These are phyloP conservation scores for Drosophila anceps DNA, from an alignment of 2,888 invertebrate genomes.

Conservation along the genomic window DNA sequence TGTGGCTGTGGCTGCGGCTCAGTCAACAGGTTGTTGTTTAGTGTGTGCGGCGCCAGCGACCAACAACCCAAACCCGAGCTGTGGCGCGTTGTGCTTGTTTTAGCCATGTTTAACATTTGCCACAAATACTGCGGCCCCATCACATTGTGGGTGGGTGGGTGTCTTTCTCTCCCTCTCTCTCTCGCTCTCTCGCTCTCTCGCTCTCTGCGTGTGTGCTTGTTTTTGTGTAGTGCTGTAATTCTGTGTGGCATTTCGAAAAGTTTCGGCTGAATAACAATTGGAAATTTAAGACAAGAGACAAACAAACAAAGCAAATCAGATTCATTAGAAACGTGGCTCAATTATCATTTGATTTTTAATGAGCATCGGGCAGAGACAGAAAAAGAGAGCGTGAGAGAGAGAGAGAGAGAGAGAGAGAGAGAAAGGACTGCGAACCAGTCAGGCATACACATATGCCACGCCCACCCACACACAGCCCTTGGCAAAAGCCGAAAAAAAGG, in stretches of 20 bases:
- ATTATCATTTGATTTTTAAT: conserved; percentile 4
- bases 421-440: background rate
- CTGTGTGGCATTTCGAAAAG: background rate
- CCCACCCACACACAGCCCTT: background rate
- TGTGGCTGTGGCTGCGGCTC: conserved; percentile 20
- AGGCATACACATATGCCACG: background rate
- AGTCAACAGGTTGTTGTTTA: conserved; percentile 55
- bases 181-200: too few relatives aligned
- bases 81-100: conserved; percentile 47
- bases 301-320: conserved; percentile 4
- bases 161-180: background rate
- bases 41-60: background rate
- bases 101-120: conserved; percentile 40
- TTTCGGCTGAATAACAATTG: conserved; percentile 4
- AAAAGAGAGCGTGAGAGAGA: background rate
- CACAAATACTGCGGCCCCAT: conserved; percentile 34
- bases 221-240: background rate
- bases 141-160: conserved; percentile 19
- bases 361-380: background rate
- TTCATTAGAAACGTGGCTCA: conserved; percentile 6
- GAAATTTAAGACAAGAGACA: conserved; percentile 7
- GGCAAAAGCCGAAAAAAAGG: background rate
- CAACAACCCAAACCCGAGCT: conserved; percentile 14
- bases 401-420: background rate
- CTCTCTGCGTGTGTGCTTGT: background rate